phyloP scores from a whole-genome alignment of 2,888 invertebrate genomes.

The Barypeithes pellucidus region DNA sequence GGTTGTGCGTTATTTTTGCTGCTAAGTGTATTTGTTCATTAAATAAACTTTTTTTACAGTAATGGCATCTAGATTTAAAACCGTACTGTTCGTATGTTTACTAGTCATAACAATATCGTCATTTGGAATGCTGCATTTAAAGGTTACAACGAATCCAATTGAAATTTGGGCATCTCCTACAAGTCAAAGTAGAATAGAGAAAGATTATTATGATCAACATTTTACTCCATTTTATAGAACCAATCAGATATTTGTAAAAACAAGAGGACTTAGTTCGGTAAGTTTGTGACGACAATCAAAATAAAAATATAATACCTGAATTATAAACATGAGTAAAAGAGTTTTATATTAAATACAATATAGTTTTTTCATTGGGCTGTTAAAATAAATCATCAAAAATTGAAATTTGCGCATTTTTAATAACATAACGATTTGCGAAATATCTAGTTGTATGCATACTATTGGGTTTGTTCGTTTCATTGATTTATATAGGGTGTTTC shows the following conservation, averaged over 20 bases:
- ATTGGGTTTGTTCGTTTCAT: no score
- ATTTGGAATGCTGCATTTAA: conserved; percentile 79
- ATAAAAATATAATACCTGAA: no score
- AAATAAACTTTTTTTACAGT: conserved; percentile 64
- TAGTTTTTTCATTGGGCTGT: no score
- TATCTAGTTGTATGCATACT: no score
- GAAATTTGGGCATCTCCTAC: conserved; percentile 93
- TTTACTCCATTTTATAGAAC: conserved; percentile 94
- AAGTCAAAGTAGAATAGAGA: conserved; percentile 86
- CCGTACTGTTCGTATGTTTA: conserved; percentile 79
- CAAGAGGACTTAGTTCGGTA: conserved; percentile 74
- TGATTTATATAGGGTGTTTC: no score
- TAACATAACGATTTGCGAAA: no score
- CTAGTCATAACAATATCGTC: conserved; percentile 75
- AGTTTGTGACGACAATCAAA: conserved; percentile 59
- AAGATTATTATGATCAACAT: conserved; percentile 88
- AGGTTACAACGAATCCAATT: conserved; percentile 90
- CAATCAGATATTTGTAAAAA: conserved; percentile 89
- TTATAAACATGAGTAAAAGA: no score
- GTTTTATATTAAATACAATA: no score
- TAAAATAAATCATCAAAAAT: no score
- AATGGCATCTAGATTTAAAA: conserved; percentile 79
- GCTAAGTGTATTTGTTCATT: no score
- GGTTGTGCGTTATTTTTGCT: no score
- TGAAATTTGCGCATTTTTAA: no score